Conservation (phyloP, 2,113 vertebrate species). For the Sterrhoptilus dennistouni region DNA sequence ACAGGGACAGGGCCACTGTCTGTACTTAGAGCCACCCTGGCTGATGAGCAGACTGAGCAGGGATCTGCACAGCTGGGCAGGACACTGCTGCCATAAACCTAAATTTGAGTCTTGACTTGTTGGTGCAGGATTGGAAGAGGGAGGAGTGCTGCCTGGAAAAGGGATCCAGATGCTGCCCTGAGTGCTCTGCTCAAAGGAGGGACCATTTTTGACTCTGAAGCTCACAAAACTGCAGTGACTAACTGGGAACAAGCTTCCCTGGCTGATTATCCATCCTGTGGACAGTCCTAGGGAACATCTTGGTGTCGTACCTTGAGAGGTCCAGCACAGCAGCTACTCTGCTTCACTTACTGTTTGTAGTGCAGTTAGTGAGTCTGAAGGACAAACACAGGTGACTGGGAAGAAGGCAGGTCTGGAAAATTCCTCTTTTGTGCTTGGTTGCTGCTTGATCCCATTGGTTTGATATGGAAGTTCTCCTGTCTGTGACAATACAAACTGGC, state of each 20-base stretch:
- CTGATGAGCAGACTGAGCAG: background rate
- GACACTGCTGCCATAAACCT: background rate
- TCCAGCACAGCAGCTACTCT: background rate
- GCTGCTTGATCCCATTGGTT: background rate
- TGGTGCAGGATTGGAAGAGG: background rate
- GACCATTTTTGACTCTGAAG: background rate
- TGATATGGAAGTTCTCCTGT: background rate
- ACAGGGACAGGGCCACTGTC: background rate
- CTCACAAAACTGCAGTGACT: background rate
- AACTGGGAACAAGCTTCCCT: background rate
- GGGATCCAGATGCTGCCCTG: background rate
- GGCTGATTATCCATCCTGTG: background rate
- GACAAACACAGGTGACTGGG: background rate
- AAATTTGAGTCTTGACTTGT: background rate
- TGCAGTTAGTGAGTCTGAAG: background rate
- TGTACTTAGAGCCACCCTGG: accelerated
- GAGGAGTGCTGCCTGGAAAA: background rate
- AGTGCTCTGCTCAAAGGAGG: background rate
- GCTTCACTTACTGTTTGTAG: background rate
- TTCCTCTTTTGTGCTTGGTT: background rate
- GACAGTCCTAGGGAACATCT: background rate
- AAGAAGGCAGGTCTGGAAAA: background rate
- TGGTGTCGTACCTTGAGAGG: background rate
- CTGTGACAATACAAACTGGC: background rate
- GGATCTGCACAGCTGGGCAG: background rate